These are phyloP conservation scores for Netelia fuscicornis DNA, from an alignment of 2,888 invertebrate species.

Conservation along the genomic window DNA sequence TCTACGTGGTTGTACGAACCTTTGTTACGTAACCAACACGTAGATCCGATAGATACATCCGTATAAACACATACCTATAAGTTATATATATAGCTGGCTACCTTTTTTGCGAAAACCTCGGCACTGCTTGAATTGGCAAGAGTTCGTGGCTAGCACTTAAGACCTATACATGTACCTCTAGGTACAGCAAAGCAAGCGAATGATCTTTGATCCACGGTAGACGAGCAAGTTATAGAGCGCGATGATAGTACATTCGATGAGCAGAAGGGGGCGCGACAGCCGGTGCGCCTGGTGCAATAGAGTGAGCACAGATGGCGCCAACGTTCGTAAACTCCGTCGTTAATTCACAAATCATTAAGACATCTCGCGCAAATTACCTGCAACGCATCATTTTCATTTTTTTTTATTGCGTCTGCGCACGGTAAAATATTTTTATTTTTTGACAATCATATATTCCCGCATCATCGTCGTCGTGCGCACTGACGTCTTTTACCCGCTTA, in stretches of 20 bases:
- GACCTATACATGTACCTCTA: background rate
- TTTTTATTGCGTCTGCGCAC: background rate
- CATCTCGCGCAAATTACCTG: no score
- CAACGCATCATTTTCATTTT: no score
- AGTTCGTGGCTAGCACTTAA: constrained; percentile 23
- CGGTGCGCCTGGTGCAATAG: background rate
- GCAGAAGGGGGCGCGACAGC: background rate
- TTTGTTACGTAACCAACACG: constrained; percentile 57
- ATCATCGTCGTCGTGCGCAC: background rate
- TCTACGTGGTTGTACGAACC: constrained; percentile 40
- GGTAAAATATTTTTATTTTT: background rate
- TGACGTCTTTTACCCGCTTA: background rate
- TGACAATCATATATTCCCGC: background rate
- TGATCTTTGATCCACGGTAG: background rate
- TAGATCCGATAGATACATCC: constrained; percentile 13
- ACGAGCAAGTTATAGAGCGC: background rate
- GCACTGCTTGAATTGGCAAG: constrained; percentile 52
- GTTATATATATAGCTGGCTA: background rate
- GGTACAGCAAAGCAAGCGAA: background rate
- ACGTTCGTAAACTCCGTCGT: background rate
- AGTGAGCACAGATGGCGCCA: background rate
- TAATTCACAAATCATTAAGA: background rate
- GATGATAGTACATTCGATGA: background rate
- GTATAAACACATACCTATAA: background rate
- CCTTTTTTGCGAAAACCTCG: constrained; percentile 56